Percentiles rank a stretch among this genome's conserved stretches.
phyloP scores from a whole-genome alignment of 2,888 invertebrate genomes.

The Callyntrura guangdongensis region DNA sequence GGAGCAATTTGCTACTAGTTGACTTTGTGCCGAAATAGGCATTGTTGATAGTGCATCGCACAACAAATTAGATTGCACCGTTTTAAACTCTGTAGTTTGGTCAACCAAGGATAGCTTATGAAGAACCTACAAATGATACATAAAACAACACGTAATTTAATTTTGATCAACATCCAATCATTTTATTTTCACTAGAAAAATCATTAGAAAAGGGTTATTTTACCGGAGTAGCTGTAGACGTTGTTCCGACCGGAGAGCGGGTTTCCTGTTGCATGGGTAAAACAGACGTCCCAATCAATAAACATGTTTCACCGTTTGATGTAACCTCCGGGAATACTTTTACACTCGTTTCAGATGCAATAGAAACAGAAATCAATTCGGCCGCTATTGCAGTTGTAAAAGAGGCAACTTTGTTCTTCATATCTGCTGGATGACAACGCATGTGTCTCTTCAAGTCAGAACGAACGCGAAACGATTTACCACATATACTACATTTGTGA shows the following conservation, averaged over 20 bases:
- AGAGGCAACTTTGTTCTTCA: background rate
- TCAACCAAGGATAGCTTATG: background rate
- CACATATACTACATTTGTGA: constrained; percentile 88
- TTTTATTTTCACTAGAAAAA: no score
- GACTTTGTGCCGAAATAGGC: constrained; percentile 10
- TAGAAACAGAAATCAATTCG: background rate
- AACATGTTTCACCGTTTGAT: background rate
- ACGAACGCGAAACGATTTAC: constrained; percentile 93
- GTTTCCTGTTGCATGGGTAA: background rate
- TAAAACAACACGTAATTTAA: no score
- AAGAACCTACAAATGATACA: background rate
- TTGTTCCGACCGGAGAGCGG: background rate
- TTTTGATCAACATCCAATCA: no score
- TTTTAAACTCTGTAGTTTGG: background rate
- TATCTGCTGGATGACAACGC: constrained; percentile 89
- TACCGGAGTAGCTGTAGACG: no score
- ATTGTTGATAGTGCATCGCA: background rate
- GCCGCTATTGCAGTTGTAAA: background rate
- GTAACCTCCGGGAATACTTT: background rate
- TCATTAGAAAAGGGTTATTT: no score
- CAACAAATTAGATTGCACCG: background rate
- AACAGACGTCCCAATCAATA: background rate
- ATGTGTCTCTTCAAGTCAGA: constrained; percentile 94
- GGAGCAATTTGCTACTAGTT: background rate
- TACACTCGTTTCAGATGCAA: background rate